Conservation (phyloP, 2,113 vertebrate genomes). For the Syngnathoides biaculeatus region DNA sequence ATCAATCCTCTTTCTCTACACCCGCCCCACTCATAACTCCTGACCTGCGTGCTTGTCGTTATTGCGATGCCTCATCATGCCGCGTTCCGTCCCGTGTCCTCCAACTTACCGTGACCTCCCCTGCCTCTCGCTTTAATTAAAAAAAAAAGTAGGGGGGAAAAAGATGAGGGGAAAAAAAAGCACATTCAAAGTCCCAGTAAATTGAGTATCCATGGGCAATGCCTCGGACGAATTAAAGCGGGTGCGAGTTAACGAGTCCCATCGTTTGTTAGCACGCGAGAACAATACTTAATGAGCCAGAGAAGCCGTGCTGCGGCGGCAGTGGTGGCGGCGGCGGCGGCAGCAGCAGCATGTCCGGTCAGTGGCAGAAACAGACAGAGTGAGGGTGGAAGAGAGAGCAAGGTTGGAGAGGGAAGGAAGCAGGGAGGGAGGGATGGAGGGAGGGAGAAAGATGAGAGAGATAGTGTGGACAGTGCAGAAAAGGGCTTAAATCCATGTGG, state of each 20-base stretch:
- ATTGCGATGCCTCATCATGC: conserved; percentile 58
- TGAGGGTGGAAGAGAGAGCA: conserved; percentile 20
- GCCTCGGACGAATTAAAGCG: conserved; percentile 39
- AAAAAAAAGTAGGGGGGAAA: neutral
- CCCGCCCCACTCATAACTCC: conserved; percentile 38
- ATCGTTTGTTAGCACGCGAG: conserved; percentile 62
- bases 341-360: conserved; percentile 75
- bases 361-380: conserved; percentile 61
- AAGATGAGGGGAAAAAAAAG: conserved; percentile 17
- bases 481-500: conserved; percentile 68
- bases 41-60: conserved; percentile 47
- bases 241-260: conserved; percentile 66
- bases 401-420: conserved; percentile 33
- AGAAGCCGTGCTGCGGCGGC: conserved; percentile 48
- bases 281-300: conserved; percentile 72
- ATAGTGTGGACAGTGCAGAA: conserved; percentile 51
- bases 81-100: conserved; percentile 44
- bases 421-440: conserved; percentile 15
- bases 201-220: conserved; percentile 57
- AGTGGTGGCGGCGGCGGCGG: conserved; percentile 60
- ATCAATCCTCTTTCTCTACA: conserved; percentile 50
- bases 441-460: conserved; percentile 54
- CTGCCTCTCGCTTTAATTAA: conserved; percentile 34
- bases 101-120: conserved; percentile 62
- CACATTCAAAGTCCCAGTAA: conserved; percentile 47